Conservation (phyloP, 2,113 vertebrate species). For the Mirounga angustirostris region DNA sequence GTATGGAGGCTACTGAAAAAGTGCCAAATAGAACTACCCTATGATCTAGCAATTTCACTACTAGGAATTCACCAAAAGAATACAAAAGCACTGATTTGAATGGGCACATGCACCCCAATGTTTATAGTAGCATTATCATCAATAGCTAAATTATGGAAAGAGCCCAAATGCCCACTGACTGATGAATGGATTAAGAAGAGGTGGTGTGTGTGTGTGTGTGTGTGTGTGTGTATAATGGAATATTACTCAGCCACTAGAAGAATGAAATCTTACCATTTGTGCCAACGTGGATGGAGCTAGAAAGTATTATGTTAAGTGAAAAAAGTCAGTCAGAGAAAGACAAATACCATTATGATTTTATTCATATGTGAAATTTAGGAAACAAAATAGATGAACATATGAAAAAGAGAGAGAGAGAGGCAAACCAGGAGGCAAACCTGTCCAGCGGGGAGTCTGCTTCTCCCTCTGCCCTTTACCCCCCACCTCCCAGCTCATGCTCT, state of each 20-base stretch:
- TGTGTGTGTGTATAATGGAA: not conserved
- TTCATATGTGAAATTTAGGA: not conserved
- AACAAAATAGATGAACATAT: not conserved
- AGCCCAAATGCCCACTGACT: too few species aligned
- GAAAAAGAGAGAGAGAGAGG: not conserved
- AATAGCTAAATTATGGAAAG: not conserved
- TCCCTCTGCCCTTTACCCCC: not conserved
- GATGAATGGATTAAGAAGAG: not conserved
- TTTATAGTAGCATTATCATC: not conserved
- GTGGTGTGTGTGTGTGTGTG: not conserved
- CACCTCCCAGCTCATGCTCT: not conserved
- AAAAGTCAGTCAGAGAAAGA: not conserved
- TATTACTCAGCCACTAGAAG: not conserved
- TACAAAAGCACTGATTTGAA: not conserved
- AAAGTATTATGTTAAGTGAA: not conserved
- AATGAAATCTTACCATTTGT: not conserved
- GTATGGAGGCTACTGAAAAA: not conserved
- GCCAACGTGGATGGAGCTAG: not conserved
- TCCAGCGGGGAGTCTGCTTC: not conserved
- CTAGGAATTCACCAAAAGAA: not conserved
- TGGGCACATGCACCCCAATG: not conserved
- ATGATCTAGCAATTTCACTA: not conserved
- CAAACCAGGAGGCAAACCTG: not conserved
- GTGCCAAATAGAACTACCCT: not conserved
- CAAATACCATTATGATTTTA: not conserved